A percentile compares a stretch with the other conserved stretches of the same genome.
Evolutionary conservation across 2,113 vertebrate species (phyloP).

Genomic region (Rhinolophus sinicus): DNA sequence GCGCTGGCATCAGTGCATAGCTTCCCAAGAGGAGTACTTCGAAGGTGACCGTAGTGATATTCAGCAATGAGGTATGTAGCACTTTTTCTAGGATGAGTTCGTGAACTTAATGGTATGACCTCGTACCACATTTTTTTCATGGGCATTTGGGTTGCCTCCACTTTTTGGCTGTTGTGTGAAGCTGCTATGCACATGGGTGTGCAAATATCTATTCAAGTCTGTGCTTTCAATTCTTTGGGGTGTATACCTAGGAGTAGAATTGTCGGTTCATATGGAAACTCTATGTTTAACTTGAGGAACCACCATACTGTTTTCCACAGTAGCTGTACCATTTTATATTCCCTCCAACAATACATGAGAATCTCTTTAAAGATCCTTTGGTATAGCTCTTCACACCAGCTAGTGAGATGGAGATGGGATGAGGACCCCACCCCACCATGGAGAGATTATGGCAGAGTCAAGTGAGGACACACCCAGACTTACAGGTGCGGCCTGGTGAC

Average conservation of each 20-base stretch:
- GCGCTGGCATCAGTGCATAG: no score
- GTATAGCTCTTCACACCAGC: not conserved
- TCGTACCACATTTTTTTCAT: not conserved
- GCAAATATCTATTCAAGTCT: not conserved
- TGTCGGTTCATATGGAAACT: no score
- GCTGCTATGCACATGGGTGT: not conserved
- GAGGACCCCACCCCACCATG: not conserved
- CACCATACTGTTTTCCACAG: no score
- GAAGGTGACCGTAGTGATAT: no score
- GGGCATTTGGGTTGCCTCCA: not conserved
- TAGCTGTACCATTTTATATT: no score
- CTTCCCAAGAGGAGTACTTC: no score
- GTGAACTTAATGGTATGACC: no score
- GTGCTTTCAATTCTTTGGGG: not conserved
- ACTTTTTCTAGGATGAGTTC: no score
- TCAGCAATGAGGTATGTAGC: no score
- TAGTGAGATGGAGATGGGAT: not conserved
- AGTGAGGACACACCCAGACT: not conserved
- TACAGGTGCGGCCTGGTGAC: not conserved
- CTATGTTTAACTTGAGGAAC: no score
- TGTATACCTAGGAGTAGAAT: no score
- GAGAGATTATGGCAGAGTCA: not conserved
- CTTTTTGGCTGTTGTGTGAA: not conserved
- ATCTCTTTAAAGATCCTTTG: not conserved
- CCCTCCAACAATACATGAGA: not conserved